Conservation (phyloP, 2,797 vertebrate genomes). For the Rhincodon typus region DNA sequence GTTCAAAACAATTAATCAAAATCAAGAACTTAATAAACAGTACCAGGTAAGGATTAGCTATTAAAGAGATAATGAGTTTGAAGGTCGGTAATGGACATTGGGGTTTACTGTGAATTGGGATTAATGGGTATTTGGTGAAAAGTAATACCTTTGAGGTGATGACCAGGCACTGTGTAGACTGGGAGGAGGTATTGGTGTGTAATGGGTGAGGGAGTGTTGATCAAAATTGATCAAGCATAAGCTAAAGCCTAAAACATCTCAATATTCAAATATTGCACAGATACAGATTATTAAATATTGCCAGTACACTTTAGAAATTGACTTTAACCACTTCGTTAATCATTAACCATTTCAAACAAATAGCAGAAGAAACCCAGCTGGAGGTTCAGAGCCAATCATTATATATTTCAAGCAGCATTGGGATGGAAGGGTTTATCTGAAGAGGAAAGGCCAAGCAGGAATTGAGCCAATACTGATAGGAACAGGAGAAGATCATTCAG, state of each 20-base stretch:
- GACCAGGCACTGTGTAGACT: neutral
- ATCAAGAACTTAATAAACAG: slow-evolving; percentile 58
- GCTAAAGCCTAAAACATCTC: too few relatives aligned
- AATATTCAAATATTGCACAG: neutral
- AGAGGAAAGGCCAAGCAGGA: too few relatives aligned
- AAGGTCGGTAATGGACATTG: neutral
- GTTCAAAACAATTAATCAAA: slow-evolving; percentile 61
- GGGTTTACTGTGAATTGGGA: neutral
- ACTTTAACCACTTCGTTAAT: neutral
- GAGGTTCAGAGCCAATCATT: neutral
- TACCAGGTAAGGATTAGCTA: slow-evolving; percentile 57
- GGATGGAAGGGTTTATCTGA: too few relatives aligned
- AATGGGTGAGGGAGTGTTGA: neutral
- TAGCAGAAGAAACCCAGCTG: neutral
- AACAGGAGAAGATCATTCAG: too few relatives aligned
- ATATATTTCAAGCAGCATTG: neutral
- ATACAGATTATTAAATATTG: neutral
- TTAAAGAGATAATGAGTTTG: neutral
- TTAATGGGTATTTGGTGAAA: neutral
- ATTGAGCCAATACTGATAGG: too few relatives aligned
- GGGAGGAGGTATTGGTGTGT: neutral
- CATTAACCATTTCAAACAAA: neutral
- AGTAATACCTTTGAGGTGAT: neutral
- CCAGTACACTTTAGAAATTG: neutral
- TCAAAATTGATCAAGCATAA: neutral